Evolutionary conservation across 1,140 invertebrate species (phyloP).

Genomic region (Copidosoma floridanum): DNA sequence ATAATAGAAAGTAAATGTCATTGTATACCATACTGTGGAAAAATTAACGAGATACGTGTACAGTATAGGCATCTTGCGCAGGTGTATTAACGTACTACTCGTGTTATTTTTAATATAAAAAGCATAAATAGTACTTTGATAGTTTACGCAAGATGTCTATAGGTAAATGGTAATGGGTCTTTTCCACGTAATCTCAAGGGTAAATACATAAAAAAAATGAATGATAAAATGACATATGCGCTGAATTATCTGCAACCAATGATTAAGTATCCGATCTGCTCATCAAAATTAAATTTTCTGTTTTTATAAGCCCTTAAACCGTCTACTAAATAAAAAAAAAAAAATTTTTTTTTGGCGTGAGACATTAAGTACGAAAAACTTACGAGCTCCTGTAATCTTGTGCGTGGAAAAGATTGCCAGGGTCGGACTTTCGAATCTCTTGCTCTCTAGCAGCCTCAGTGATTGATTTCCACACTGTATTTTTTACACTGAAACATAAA

Average conservation of each 20-base stretch:
- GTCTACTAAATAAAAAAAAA: background rate
- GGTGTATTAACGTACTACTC: too few relatives aligned
- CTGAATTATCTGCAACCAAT: background rate
- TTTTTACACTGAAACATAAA: slow-evolving; percentile 66
- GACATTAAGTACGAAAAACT: slow-evolving; percentile 48
- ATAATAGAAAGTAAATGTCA: too few relatives aligned
- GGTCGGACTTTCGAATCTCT: slow-evolving; percentile 83
- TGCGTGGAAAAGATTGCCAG: slow-evolving; percentile 67
- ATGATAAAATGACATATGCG: background rate
- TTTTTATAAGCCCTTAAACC: slow-evolving; percentile 4
- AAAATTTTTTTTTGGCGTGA: too few relatives aligned
- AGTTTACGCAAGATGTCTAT: too few relatives aligned
- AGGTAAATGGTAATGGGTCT: too few relatives aligned
- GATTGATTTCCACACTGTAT: slow-evolving; percentile 83
- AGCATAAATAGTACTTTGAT: too few relatives aligned
- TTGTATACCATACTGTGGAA: too few relatives aligned
- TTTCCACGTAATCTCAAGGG: too few relatives aligned
- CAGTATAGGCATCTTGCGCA: too few relatives aligned
- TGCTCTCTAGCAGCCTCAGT: slow-evolving; percentile 86
- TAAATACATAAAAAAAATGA: too few relatives aligned
- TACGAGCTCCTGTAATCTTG: slow-evolving; percentile 63
- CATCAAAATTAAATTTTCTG: background rate
- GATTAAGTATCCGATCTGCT: background rate
- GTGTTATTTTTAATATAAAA: too few relatives aligned
- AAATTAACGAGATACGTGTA: too few relatives aligned